Evolutionary conservation across 1,140 invertebrate species (phyloP).

Genomic region (Cydia strobilella): DNA sequence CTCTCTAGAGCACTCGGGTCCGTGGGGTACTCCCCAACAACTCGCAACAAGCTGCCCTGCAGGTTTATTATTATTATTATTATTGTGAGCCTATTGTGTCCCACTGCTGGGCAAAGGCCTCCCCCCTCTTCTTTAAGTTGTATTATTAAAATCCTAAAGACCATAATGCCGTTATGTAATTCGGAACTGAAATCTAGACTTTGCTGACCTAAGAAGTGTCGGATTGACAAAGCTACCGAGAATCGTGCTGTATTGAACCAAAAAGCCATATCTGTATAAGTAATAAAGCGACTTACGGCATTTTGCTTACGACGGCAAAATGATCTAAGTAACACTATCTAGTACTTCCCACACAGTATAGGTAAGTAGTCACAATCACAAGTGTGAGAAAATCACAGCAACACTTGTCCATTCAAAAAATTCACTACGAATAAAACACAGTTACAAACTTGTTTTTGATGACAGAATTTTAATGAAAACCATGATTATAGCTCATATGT

Average conservation of each 20-base stretch:
- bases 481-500: slow-evolving; percentile 16
- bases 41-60: no score
- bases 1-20: no score
- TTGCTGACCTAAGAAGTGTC: not conserved
- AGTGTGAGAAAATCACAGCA: slow-evolving; percentile 3
- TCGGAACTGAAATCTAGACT: not conserved
- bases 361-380: not conserved
- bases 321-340: not conserved
- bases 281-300: not conserved
- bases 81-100: no score
- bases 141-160: not conserved
- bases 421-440: not conserved
- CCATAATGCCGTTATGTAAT: not conserved
- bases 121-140: no score
- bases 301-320: not conserved
- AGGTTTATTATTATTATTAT: no score
- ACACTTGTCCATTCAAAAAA: not conserved
- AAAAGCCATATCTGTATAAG: not conserved
- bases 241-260: not conserved
- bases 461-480: slow-evolving; percentile 23
- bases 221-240: not conserved
- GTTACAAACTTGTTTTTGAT: slow-evolving; percentile 24
- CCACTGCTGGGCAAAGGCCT: no score
- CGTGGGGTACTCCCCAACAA: no score
- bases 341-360: not conserved